Base-by-base conservation (phyloP, 1,140 invertebrate genomes). In the Battus philenor region DNA sequence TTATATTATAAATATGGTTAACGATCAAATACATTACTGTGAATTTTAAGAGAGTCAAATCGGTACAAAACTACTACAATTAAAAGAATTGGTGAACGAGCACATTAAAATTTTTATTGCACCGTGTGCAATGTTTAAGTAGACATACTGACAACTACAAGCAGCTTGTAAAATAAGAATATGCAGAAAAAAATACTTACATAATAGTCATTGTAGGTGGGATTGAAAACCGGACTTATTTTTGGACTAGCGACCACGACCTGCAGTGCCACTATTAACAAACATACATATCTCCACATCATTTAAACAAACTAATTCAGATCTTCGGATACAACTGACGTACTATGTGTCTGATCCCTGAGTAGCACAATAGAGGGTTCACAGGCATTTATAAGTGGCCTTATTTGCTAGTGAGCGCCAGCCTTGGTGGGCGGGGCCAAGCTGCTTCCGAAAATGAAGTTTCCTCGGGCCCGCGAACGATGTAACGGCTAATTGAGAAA, bases 361-460 rank as follows among this genome's bases (percentile, higher is more conserved):
- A 83, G 68, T 83, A 77, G 33, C 34, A 73, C 60, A 66, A 68
- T 61, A 31, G 63, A 60, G 65, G 69, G 70, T 75, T 58, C 56
- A 60, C 69, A 73, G 44, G 63, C 68, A 69, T 75, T 77, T 83
- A 83, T 81, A 80, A 67, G 53, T 73, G 63, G 73, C 69, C 75
- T 78, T 72, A 79, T 73, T 72, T 54, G 57, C 17, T 9, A 45
- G 45, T 43, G 38, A 56, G 30, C 30, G 45, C 47, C 39, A 73
- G 61, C 75, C 75, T 81, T 76, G 79, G 60, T 51, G 32, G 50
- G 53, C 50, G 48, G 54, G 13, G 57, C 38, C 17, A 34, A 43
- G 27, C 22, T 24, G 49, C 62, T 58, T 68, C 68, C 65, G 69
- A 79, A 77, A 77, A 74, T 68, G 51, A 77, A 72, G 64, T 76